These are phyloP conservation scores for Netelia inedita DNA, from an alignment of 2,888 invertebrate genomes.

Conservation along the genomic window DNA sequence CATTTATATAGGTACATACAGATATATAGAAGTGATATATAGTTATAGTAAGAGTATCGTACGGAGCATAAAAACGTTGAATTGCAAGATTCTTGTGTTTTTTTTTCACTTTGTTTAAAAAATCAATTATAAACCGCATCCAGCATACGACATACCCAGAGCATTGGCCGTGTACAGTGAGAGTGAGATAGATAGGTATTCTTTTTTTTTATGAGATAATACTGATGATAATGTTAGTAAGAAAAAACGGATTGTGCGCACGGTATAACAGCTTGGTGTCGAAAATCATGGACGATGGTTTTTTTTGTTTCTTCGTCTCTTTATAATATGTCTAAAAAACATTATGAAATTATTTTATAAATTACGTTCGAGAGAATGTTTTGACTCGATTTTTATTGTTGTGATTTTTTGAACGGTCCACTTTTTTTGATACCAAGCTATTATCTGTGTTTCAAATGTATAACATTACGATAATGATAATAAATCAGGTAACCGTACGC, in stretches of 20 bases:
- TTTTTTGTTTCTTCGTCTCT: background rate
- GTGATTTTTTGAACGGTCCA: background rate
- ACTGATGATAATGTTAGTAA: conserved; percentile 57
- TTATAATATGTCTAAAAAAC: background rate
- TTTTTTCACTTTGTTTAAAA: background rate
- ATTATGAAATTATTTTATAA: background rate
- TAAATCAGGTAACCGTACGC: background rate
- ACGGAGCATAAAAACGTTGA: conserved; percentile 77
- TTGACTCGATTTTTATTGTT: background rate
- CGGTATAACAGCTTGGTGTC: conserved; percentile 70
- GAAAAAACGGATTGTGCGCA: conserved; percentile 75
- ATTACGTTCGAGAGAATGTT: no score
- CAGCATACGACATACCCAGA: conserved; percentile 85
- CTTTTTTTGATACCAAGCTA: conserved; percentile 26
- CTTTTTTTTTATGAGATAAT: conserved; percentile 43
- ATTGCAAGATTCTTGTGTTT: conserved; percentile 73
- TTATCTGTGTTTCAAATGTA: conserved; percentile 17
- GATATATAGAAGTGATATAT: conserved; percentile 68
- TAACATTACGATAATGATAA: conserved; percentile 11
- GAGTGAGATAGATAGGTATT: conserved; percentile 76
- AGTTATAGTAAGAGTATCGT: conserved; percentile 61
- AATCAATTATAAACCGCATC: conserved; percentile 81
- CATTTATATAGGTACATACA: conserved; percentile 60
- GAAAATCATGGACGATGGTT: conserved; percentile 32
- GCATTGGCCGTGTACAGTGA: conserved; percentile 84